Base-by-base conservation (phyloP, 2,888 invertebrate genomes). In the Phyllotreta cruciferae region DNA sequence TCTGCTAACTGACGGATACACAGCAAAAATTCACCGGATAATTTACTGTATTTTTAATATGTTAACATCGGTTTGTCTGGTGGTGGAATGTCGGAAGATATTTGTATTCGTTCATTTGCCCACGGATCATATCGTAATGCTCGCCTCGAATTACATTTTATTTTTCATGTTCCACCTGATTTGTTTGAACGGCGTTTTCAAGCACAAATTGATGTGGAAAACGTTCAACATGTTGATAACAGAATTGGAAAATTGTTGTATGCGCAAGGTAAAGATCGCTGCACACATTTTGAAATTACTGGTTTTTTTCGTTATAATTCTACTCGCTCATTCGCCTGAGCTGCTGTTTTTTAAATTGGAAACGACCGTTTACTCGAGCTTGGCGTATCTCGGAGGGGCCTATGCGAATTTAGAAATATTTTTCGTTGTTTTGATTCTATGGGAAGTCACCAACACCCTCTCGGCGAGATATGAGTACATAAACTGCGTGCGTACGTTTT, bases 191-290 rank as follows among this genome's bases (percentile, higher is more conserved):
- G 44, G 44, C 10, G 10, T 10, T 7, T 8, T n/a, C 10, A 7
- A 8, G 14, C 6, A 7, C 6, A 44, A 44, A 44, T 14, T 6
- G 1, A n/a, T 14, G 7, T 44, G 44, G 44, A 44, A 44, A 44
- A 6, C 1, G 14, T n/a, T 44, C 3, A 13, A 13, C 9, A 10
- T 6, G 1, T 13, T 44, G 1, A 44, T 14, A 44, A 10, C 6
- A 11, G 14, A 44, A 44, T 11, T 44, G 10, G 44, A 44, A 44
- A 44, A 44, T 6, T 14, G 44, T 44, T 44, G 10, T n/a, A 11
- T 14, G 44, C 10, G 7, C 6, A n/a, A 44, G 14, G 44, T n/a
- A 11, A 44, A 44, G 1, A 10, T 14, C 9, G 11, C 6, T 13
- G 14, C 7, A 3, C 7, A 44, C 14, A n/a, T 10, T 6, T 44